These are phyloP conservation scores for Clarias magur DNA, from an alignment of 2,113 vertebrate species.

Conservation along the genomic window DNA sequence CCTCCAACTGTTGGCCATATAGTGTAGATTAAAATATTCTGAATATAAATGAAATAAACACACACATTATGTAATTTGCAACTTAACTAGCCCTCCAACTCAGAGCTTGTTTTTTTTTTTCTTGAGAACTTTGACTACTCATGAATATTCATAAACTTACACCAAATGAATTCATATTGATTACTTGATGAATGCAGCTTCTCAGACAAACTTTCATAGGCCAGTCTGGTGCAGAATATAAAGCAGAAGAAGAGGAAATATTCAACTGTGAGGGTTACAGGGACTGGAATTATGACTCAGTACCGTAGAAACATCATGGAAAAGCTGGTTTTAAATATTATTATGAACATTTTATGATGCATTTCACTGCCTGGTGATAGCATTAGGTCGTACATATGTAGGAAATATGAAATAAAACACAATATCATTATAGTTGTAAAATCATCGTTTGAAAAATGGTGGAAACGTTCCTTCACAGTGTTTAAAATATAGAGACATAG, in stretches of 20 bases:
- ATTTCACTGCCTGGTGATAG: background rate
- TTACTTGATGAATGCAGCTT: slow-evolving; percentile 7
- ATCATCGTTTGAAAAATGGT: background rate
- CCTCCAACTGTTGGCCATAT: too few species aligned
- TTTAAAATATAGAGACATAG: background rate
- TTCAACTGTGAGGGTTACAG: background rate
- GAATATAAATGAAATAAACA: background rate
- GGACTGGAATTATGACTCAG: background rate
- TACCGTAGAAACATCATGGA: background rate
- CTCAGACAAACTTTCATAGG: slow-evolving; percentile 11
- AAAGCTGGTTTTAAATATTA: background rate
- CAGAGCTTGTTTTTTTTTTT: slow-evolving; percentile 11
- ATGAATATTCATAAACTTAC: slow-evolving; percentile 20
- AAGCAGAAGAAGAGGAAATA: slow-evolving; percentile 8
- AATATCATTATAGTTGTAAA: background rate
- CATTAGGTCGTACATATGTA: background rate
- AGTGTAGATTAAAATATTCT: background rate
- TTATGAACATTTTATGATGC: background rate
- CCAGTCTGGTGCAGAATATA: slow-evolving; percentile 12
- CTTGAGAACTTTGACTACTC: background rate
- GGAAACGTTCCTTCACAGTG: background rate
- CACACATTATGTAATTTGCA: background rate
- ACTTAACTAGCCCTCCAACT: background rate
- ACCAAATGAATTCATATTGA: slow-evolving; percentile 20
- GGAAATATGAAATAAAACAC: background rate